Base-by-base conservation (phyloP, 2,888 invertebrate species). In the Ectemnius lituratus region DNA sequence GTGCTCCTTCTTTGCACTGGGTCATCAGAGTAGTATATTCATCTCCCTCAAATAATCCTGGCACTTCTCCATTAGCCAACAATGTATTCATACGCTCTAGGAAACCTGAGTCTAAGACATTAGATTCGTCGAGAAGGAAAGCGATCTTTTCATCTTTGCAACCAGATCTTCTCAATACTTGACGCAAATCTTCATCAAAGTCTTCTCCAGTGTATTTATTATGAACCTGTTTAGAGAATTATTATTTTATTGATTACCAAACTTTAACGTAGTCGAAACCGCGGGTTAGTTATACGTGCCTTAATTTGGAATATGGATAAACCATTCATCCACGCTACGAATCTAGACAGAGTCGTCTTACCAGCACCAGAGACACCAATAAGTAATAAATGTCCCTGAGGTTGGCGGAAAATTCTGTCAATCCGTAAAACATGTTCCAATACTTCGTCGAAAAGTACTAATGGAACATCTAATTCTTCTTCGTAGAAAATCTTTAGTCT, bases 281-380 rank as follows among this genome's bases (percentile, higher is more conserved):
- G 11, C 18, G 20, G 49, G 13, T 16, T 2, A 2, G 23, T 14
- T 3, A 13, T 8, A 68, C 79, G 74, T 84, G 96, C 98, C 93
- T 99, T 98, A 83, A 99, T 99, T 93, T 99, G 99, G 95, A 99
- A 99, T 74, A 99, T 98, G 82, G 97, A 97, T 49, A 99, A 93
- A 6, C 99, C 99, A 91, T 99, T 99, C 97, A 99, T 98, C 99
- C 99, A 99, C 62, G 99, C 99, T 46, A 99, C 99, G 91, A 99
- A 99, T 82, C 99, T 94, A 28, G 99, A 99, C 83, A 99, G 94
- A 11, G 99, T 99, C 0, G 99, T 99, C 92, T 99, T 99, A 82
- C 99, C 99, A 80, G 99, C 98, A 60, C 99, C 99, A 65, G 99
- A 99, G 5, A 99, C 99, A 81, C 99, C 99, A 88, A 99, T 99